These are phyloP conservation scores for Luperina nickerlii DNA, from an alignment of 2,888 invertebrate genomes.

Conservation along the genomic window DNA sequence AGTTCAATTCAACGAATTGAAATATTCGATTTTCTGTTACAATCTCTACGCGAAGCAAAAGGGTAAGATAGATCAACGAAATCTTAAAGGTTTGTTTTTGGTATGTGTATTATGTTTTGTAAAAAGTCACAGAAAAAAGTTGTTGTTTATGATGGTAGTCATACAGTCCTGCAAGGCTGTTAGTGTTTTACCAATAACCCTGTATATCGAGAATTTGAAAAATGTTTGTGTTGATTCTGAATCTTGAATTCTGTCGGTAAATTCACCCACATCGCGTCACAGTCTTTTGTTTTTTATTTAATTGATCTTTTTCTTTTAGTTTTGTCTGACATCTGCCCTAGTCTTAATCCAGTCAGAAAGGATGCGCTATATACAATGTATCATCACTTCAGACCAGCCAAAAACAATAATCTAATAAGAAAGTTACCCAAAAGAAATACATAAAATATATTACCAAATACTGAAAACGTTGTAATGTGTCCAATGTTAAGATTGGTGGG, in stretches of 20 bases:
- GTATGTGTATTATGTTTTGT: too few species aligned
- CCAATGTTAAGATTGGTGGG: slow-evolving; percentile 19
- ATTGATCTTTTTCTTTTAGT: background rate
- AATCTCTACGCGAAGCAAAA: too few species aligned
- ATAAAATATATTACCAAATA: slow-evolving; percentile 10
- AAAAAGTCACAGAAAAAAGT: too few species aligned
- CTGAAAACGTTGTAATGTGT: slow-evolving; percentile 22
- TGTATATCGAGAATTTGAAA: background rate
- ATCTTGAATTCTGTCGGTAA: background rate
- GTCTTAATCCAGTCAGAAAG: background rate
- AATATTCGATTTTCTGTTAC: too few species aligned
- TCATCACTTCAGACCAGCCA: background rate
- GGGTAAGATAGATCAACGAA: too few species aligned
- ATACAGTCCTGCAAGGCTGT: too few species aligned
- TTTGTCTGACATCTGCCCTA: background rate
- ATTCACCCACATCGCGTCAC: too few species aligned
- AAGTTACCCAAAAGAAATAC: background rate
- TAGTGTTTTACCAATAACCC: too few species aligned
- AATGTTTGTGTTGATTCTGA: too few species aligned
- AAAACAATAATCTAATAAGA: slow-evolving; percentile 2
- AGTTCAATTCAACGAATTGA: too few species aligned
- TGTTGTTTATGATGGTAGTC: too few species aligned
- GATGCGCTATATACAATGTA: background rate
- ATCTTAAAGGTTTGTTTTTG: too few species aligned
- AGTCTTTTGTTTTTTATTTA: background rate